Percentiles rank a stretch among this genome's conserved stretches.
phyloP scores from a whole-genome alignment of 2,888 invertebrate species.

The Euspilapteryx auroguttella region DNA sequence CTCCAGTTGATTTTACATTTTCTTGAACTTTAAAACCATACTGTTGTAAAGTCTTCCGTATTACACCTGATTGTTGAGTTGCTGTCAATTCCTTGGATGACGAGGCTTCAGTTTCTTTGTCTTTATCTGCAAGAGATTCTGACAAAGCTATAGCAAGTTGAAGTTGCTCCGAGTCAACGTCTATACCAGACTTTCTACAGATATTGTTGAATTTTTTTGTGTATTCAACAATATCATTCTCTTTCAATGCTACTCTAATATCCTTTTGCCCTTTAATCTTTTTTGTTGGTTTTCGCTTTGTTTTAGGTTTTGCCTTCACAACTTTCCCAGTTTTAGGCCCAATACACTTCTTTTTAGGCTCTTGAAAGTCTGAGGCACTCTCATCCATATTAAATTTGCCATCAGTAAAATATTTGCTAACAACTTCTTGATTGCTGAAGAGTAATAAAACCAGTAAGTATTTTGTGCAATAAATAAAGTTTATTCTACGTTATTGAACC shows the following conservation, averaged over 20 bases:
- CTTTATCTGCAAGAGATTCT: conserved; percentile 43
- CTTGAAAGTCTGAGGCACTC: conserved; percentile 36
- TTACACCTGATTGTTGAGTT: conserved; percentile 27
- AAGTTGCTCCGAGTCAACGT: conserved; percentile 66
- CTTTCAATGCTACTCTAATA: conserved; percentile 32
- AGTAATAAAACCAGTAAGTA: too few species aligned
- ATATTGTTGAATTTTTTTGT: conserved; percentile 39
- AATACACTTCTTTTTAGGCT: conserved; percentile 21
- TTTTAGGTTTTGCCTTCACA: conserved; percentile 8
- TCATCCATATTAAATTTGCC: conserved; percentile 32
- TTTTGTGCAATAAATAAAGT: too few species aligned
- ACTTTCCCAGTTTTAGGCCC: conserved; percentile 19
- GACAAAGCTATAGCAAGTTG: conserved; percentile 70
- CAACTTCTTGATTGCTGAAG: too few species aligned
- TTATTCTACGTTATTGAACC: too few species aligned
- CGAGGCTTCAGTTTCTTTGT: conserved; percentile 8
- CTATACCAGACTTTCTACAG: conserved; percentile 39
- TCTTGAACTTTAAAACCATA: conserved; percentile 62
- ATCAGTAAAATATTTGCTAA: conserved; percentile 33
- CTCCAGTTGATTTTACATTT: conserved; percentile 15
- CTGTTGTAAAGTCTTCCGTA: conserved; percentile 58
- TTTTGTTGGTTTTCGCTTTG: conserved; percentile 20
- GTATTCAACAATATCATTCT: conserved; percentile 34
- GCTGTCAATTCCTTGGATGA: conserved; percentile 13
- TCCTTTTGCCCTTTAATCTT: conserved; percentile 33